Base-by-base conservation (phyloP, 1,140 invertebrate genomes). In the Bombus sibiricus region DNA sequence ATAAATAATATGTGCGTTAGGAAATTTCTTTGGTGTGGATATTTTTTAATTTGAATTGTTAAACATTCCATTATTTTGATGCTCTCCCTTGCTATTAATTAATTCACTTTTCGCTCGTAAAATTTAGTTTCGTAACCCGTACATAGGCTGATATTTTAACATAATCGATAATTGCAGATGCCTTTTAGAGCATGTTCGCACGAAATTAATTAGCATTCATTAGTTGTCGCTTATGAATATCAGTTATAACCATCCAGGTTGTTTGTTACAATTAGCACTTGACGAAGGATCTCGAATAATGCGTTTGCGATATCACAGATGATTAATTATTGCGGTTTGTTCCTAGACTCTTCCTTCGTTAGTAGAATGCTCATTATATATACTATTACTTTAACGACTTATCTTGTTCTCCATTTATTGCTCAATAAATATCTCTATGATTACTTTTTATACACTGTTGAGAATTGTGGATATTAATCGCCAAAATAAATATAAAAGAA, bases 201-300 rank as follows among this genome's bases (percentile, higher is more conserved):
- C 41, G 53, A 59, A 47, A 72, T 72, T 80, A 72, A 85, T 85
- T 64, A 72, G 8, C 57, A 47, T 78, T 85, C 68, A 72, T 85
- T 80, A 80, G 15, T 37, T 28, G 47, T 10, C n/a, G 77, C 37
- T 39, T 53, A 34, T 47, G 43, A 79, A 79, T 79, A 43, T 25
- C 66, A 62, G 72, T 62, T 62, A 57, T 47, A 77, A 39, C 4
- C 18, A 34, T 28, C 41, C 57, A 22, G 15, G 10, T 28, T 43
- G 25, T 75, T 47, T 34, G 5, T 32, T 47, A 28, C 32, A 28
- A 43, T 25, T 25, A 18, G 6, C 25, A 41, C 28, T 41, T 57
- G 32, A 39, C 59, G 47, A 81, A 81, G 43, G 18, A 22, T 39
- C 34, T 53, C 10, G 43, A 34, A 34, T 43, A 69, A 66, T 68